A percentile compares a stretch with the other conserved stretches of the same genome.
phyloP scores from a whole-genome alignment of 1,140 invertebrate species.

The Megalopta genalis region DNA sequence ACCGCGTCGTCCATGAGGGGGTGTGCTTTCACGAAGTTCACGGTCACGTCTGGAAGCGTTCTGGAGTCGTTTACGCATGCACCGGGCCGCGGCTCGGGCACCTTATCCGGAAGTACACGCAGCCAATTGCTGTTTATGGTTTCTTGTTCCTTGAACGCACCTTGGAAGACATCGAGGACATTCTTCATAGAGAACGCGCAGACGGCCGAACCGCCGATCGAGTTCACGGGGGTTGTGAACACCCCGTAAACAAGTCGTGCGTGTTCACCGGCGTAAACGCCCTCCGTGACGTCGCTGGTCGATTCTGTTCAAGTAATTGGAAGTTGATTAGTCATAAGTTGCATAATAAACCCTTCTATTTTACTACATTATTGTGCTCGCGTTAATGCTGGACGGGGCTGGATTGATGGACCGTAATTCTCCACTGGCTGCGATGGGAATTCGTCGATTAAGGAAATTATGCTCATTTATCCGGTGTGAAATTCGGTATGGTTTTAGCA shows the following conservation, averaged over 20 bases:
- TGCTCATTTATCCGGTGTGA: neutral
- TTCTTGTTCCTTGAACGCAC: conserved; percentile 95
- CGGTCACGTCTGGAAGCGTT: conserved; percentile 90
- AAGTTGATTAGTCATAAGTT: too few species aligned
- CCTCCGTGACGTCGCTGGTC: conserved; percentile 87
- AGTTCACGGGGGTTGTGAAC: conserved; percentile 96
- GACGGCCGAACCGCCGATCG: conserved; percentile 96
- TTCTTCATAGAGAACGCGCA: conserved; percentile 96
- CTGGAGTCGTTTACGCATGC: conserved; percentile 95
- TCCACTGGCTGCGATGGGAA: neutral
- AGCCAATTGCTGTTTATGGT: conserved; percentile 96
- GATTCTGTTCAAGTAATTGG: conserved; percentile 82
- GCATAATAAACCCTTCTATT: too few species aligned
- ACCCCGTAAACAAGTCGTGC: conserved; percentile 94
- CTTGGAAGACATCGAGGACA: conserved; percentile 94
- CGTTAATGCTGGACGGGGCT: neutral
- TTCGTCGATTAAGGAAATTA: too few species aligned
- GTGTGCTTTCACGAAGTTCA: conserved; percentile 98
- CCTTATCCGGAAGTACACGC: conserved; percentile 86
- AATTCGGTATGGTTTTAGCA: neutral
- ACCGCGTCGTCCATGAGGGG: conserved; percentile 96
- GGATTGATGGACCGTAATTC: neutral
- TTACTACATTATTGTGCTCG: neutral
- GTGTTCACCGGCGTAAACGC: conserved; percentile 84
- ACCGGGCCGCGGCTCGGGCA: conserved; percentile 90